phyloP scores from a whole-genome alignment of 2,888 invertebrate genomes.

The Pammene aurita region DNA sequence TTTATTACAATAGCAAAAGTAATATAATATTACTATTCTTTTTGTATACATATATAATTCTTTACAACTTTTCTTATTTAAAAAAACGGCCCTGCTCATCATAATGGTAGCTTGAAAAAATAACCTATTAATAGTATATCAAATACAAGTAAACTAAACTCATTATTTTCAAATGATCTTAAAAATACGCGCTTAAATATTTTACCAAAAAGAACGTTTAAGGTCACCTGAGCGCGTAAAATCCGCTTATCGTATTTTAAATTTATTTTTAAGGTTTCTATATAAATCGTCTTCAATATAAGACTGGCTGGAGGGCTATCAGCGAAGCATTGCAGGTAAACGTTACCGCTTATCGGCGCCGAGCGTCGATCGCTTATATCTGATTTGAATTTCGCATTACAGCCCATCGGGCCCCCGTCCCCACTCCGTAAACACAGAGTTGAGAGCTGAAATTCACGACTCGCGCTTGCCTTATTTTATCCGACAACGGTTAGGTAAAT shows the following conservation, averaged over 20 bases:
- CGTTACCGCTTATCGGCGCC: conserved; percentile 62
- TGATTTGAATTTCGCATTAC: conserved; percentile 80
- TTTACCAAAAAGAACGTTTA: conserved; percentile 27
- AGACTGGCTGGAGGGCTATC: conserved; percentile 60
- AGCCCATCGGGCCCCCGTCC: conserved; percentile 57
- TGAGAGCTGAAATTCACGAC: conserved; percentile 69
- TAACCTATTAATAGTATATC: no score
- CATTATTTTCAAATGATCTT: background rate
- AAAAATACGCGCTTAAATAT: background rate
- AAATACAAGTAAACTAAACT: no score
- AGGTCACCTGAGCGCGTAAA: conserved; percentile 48
- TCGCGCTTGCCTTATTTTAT: conserved; percentile 69
- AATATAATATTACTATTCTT: no score
- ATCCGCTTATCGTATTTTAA: conserved; percentile 52
- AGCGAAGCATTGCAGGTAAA: conserved; percentile 54
- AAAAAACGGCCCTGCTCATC: no score
- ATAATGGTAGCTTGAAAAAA: no score
- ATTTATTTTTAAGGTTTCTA: conserved; percentile 57
- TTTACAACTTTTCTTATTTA: no score
- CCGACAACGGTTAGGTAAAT: conserved; percentile 75
- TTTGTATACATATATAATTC: no score
- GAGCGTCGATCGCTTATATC: conserved; percentile 71
- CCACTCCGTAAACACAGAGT: conserved; percentile 69
- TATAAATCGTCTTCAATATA: conserved; percentile 63
- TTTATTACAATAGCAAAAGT: no score